phyloP scores from a whole-genome alignment of 2,113 vertebrate species.

The Plotosus lineatus region DNA sequence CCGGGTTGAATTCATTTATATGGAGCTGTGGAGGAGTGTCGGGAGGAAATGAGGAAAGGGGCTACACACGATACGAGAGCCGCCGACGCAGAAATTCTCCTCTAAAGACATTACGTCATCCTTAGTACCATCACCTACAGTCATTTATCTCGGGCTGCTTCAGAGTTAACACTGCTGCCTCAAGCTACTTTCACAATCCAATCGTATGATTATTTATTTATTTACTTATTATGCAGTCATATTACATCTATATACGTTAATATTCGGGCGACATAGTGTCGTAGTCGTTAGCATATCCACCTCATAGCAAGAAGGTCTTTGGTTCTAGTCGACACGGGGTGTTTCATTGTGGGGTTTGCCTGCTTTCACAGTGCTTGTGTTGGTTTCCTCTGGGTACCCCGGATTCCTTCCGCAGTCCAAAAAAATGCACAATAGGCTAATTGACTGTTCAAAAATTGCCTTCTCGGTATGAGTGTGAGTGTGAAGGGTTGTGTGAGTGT shows the following conservation, averaged over 20 bases:
- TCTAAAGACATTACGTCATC: not conserved
- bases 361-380: no score
- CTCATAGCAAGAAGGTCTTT: no score
- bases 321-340: no score
- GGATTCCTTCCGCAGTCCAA: no score
- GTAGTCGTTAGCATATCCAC: no score
- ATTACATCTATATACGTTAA: not conserved
- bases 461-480: no score
- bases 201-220: not conserved
- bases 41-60: slow-evolving; percentile 76
- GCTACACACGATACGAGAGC: not conserved
- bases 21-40: slow-evolving; percentile 73
- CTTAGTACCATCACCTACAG: slow-evolving; percentile 4
- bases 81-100: slow-evolving; percentile 12
- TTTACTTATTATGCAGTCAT: not conserved
- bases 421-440: no score
- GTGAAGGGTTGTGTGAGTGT: no score
- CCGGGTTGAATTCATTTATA: slow-evolving; percentile 81
- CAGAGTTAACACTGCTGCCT: not conserved
- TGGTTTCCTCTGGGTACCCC: no score
- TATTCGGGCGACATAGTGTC: no score
- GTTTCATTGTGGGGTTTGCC: no score
- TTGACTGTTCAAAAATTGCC: no score
- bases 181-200: not conserved
- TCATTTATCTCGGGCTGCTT: slow-evolving; percentile 23